A percentile compares a stretch with the other conserved stretches of the same genome.
These are phyloP conservation scores for Virgularia gustaviana DNA, from an alignment of 92 coral and sea anemone species.

Conservation along the genomic window DNA sequence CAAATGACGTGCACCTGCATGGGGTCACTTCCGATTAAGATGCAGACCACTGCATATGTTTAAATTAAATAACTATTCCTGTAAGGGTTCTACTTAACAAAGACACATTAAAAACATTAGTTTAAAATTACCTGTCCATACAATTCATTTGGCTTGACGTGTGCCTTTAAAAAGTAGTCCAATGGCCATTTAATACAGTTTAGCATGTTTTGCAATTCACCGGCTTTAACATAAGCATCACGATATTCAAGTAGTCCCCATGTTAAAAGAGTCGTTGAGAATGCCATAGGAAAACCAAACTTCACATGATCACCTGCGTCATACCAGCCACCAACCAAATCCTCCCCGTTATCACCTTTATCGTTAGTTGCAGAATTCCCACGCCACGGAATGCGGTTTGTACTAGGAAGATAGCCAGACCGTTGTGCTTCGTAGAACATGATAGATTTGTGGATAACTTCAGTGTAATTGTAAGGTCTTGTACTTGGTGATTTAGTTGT, in stretches of 20 bases:
- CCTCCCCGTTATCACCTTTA: constrained; percentile 17
- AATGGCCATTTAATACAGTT: constrained; percentile 27
- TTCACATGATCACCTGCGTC: constrained; percentile 28
- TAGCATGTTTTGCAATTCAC: constrained; percentile 18
- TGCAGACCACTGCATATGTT: constrained; percentile 1
- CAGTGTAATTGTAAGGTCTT: constrained; percentile 51
- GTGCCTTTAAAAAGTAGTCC: constrained; percentile 42
- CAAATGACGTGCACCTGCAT: not conserved
- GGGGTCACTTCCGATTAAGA: not conserved
- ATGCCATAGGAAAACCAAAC: constrained; percentile 37
- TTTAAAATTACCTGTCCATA: constrained; percentile 29
- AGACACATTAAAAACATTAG: not conserved
- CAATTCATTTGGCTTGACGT: constrained; percentile 10
- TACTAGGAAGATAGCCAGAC: constrained; percentile 11
- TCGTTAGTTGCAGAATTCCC: constrained; percentile 23
- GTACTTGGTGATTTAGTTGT: not conserved
- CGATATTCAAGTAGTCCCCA: constrained; percentile 24
- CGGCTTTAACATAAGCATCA: constrained; percentile 1
- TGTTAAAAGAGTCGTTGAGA: constrained; percentile 7
- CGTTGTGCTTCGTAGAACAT: constrained; percentile 54
- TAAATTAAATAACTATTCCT: no score
- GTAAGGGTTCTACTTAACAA: not conserved
- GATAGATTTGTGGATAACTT: constrained; percentile 65
- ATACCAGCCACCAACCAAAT: constrained; percentile 30
- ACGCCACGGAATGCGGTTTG: constrained; percentile 26